These are phyloP conservation scores for Ormia ochracea DNA, from an alignment of 2,888 invertebrate genomes.

Conservation along the genomic window DNA sequence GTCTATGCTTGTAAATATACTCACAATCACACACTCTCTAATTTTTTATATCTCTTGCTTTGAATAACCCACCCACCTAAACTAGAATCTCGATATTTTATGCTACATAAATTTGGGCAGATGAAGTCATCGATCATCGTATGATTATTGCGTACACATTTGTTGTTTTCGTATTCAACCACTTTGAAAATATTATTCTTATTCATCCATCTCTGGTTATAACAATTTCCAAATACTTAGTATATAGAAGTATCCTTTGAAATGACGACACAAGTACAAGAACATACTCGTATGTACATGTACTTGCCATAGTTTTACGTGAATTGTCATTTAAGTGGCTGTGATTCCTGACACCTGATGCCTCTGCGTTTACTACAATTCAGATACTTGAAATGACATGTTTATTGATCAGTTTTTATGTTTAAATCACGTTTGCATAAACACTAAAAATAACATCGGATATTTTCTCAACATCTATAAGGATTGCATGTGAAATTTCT, in stretches of 20 bases:
- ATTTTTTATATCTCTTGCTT: not conserved
- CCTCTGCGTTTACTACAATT: not conserved
- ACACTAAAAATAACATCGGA: not conserved
- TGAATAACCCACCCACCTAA: constrained; percentile 32
- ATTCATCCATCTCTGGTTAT: not conserved
- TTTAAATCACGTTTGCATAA: not conserved
- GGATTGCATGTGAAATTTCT: too few relatives aligned
- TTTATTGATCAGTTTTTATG: not conserved
- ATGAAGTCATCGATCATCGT: constrained; percentile 66
- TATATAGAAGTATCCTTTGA: constrained; percentile 9
- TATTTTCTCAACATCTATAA: too few relatives aligned
- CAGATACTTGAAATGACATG: constrained; percentile 12
- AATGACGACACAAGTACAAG: not conserved
- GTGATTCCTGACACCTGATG: constrained; percentile 61
- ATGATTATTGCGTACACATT: constrained; percentile 64
- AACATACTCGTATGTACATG: not conserved
- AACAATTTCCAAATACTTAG: constrained; percentile 1
- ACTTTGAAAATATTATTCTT: constrained; percentile 25
- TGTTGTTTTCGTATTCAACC: constrained; percentile 12
- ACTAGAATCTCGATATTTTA: constrained; percentile 54
- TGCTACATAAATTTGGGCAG: constrained; percentile 50
- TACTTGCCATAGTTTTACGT: constrained; percentile 10
- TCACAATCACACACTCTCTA: not conserved
- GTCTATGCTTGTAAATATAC: constrained; percentile 67
- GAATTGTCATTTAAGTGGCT: constrained; percentile 44